Conservation (phyloP, 2,113 vertebrate species). For the Elachura formosa region DNA sequence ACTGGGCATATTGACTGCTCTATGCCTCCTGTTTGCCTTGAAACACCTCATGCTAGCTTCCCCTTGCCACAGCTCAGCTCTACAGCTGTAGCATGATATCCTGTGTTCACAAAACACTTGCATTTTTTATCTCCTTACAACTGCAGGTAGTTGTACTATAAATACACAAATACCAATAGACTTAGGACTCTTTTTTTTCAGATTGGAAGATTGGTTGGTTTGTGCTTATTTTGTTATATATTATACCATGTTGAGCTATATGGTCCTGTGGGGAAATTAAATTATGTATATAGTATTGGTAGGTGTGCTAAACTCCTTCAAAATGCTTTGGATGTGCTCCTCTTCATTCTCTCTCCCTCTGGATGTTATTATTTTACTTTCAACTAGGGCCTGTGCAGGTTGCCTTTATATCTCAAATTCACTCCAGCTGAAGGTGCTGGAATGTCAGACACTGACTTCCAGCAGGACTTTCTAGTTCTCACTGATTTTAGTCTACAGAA, state of each 20-base stretch:
- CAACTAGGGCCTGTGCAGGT: background rate
- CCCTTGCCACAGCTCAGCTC: background rate
- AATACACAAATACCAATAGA: background rate
- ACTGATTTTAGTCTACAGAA: background rate
- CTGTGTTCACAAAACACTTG: background rate
- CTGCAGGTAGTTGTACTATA: background rate
- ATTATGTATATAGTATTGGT: background rate
- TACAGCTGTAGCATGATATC: background rate
- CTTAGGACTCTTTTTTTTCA: background rate
- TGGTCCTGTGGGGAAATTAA: background rate
- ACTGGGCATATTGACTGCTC: background rate
- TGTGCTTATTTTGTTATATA: background rate
- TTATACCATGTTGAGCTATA: background rate
- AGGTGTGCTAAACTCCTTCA: background rate
- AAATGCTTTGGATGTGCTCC: background rate
- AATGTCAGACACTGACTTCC: background rate
- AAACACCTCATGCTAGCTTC: background rate
- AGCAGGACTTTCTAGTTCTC: constrained; percentile 2
- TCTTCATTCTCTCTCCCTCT: background rate
- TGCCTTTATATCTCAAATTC: constrained; percentile 1
- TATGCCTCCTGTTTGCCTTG: background rate
- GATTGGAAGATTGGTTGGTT: background rate
- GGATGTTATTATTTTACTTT: constrained; percentile 14
- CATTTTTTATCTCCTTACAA: background rate
- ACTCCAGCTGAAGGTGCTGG: background rate